Conservation (phyloP, 2,113 vertebrate species). For the Etia nguti region DNA sequence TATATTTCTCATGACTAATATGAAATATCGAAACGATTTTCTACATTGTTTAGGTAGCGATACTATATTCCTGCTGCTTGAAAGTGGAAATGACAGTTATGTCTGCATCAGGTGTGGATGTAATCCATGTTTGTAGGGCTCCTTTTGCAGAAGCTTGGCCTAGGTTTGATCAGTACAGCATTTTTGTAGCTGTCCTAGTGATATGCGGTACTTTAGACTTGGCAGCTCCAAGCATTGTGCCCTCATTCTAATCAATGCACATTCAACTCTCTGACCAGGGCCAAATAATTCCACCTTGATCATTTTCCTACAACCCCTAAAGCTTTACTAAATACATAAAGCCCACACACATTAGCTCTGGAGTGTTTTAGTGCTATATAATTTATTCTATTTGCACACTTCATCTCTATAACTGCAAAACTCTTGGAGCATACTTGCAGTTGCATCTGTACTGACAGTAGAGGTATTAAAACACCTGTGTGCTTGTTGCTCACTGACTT, state of each 20-base stretch:
- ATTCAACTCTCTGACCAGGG: neutral
- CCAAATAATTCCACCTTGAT: neutral
- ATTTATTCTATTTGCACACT: neutral
- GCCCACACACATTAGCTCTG: neutral
- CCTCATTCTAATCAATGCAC: conserved; percentile 17
- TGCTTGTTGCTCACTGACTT: neutral
- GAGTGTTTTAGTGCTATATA: neutral
- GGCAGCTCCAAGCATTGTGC: neutral
- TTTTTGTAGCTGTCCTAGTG: conserved; percentile 17
- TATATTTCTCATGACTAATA: neutral
- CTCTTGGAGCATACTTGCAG: neutral
- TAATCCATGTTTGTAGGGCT: neutral
- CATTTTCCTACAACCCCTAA: neutral
- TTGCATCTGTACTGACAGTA: neutral
- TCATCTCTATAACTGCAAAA: neutral
- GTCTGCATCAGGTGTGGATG: neutral
- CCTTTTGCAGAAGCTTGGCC: neutral
- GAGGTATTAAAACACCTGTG: conserved; percentile 14
- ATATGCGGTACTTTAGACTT: conserved; percentile 11
- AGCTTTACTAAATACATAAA: neutral
- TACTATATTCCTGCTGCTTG: neutral
- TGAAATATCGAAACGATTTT: neutral
- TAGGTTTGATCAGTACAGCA: conserved; percentile 15
- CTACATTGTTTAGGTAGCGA: neutral
- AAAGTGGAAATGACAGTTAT: neutral